Percentiles rank a stretch among this genome's conserved stretches.
These are phyloP conservation scores for Rhadina sibilatrix DNA, from an alignment of 2,113 vertebrate species.

Conservation along the genomic window DNA sequence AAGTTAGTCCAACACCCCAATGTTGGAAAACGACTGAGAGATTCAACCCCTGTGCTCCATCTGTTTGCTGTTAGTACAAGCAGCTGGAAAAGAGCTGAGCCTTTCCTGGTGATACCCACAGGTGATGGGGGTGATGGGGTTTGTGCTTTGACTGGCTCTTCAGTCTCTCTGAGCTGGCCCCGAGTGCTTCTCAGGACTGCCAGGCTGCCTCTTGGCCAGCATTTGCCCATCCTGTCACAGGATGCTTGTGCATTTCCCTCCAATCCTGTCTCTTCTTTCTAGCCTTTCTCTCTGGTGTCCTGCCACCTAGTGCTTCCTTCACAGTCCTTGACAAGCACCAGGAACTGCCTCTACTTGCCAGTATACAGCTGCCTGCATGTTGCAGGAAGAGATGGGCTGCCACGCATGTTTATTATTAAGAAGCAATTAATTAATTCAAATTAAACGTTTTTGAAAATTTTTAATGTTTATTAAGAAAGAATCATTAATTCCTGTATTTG, in stretches of 20 bases:
- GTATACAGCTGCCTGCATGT: not conserved
- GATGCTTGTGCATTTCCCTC: not conserved
- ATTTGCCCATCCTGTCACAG: not conserved
- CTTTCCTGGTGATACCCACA: not conserved
- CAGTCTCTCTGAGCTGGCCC: not conserved
- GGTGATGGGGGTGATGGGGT: not conserved
- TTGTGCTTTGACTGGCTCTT: not conserved
- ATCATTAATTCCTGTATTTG: not conserved
- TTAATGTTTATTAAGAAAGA: not conserved
- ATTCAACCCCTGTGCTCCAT: not conserved
- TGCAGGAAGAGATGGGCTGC: not conserved
- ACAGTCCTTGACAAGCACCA: not conserved
- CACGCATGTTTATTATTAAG: not conserved
- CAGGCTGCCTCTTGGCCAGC: not conserved
- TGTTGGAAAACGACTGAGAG: not conserved
- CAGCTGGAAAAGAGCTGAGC: not conserved
- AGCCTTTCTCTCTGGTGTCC: not conserved
- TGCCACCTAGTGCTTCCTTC: not conserved
- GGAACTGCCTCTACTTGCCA: not conserved
- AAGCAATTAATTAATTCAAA: not conserved
- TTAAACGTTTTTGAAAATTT: not conserved
- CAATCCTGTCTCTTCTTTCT: not conserved
- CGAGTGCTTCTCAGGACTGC: not conserved
- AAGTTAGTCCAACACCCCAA: fast-evolving
- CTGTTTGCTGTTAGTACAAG: not conserved